Percentiles rank a stretch among this genome's conserved stretches.
Evolutionary conservation across 2,888 invertebrate species (phyloP).

Genomic region (Noctua janthina): DNA sequence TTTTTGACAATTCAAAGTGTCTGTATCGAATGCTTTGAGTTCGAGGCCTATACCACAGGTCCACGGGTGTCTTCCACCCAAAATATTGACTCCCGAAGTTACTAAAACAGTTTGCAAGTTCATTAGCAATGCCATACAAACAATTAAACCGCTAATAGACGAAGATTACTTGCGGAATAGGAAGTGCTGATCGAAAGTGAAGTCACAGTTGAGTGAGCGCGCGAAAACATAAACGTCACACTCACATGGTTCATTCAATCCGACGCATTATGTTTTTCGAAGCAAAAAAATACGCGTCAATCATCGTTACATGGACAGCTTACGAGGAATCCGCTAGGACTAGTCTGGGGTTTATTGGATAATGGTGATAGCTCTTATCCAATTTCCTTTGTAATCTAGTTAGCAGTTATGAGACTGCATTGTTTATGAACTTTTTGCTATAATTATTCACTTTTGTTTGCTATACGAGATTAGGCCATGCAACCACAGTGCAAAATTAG

Average conservation of each 20-base stretch:
- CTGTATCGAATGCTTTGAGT: too few species aligned
- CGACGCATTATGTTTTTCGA: conserved; percentile 31
- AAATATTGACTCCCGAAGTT: background rate
- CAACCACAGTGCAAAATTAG: background rate
- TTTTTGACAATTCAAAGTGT: background rate
- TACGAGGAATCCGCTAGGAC: conserved; percentile 8
- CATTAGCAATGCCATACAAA: conserved; percentile 20
- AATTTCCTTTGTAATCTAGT: conserved; percentile 14
- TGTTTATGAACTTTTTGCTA: background rate
- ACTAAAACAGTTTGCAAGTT: conserved; percentile 23
- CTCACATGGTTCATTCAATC: conserved; percentile 58
- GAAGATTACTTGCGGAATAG: conserved; percentile 73
- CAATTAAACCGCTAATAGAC: conserved; percentile 58
- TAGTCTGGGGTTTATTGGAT: background rate
- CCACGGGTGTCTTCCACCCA: background rate
- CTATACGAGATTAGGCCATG: background rate
- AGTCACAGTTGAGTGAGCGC: conserved; percentile 74
- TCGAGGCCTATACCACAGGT: too few species aligned
- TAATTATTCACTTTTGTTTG: background rate
- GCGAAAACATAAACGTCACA: conserved; percentile 67
- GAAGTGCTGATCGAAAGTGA: conserved; percentile 75
- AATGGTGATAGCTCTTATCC: conserved; percentile 15
- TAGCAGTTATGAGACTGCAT: background rate
- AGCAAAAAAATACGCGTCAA: conserved; percentile 27
- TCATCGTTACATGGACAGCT: conserved; percentile 31